Base-by-base conservation (phyloP, 2,797 vertebrate species). In the Setipinna tenuifilis region DNA sequence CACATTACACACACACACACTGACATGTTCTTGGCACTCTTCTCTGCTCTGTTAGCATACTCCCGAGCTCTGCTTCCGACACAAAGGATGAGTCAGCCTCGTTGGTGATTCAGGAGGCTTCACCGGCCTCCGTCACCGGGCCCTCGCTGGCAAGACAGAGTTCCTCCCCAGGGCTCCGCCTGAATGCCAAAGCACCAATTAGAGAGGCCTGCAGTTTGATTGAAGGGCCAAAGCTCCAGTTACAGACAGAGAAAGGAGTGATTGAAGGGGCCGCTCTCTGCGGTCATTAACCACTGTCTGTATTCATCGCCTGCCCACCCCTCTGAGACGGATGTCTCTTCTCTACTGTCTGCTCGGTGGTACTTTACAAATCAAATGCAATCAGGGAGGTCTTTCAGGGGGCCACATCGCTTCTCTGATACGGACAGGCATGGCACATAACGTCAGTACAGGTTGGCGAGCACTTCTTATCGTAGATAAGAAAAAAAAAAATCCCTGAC, bases 101-200 rank as follows among this genome's bases (percentile, higher is more conserved):
- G 58, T 6, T 78, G 54, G 59, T 88, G 85, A 90, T 68, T 89
- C 87, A 83, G 82, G 75, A 81, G 28, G 75, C 54, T 83, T 68
- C 50, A 41, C 80, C 31, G 71, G 80, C 61, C 28, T 84, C 85
- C 85, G 85, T 87, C 87, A 85, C 44, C 31, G 61, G 78, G 19
- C 75, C 62, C 31, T 80, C 83, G 58, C 83, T 86, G 59, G 80
- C 57, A 28, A 81, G 88, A 84, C 82, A 80, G 50, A 50, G 21
- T 65, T 65, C 44, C 68, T 62, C 54, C 41, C 35, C 6, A 46
- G 23, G 88, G 50, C 58, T 75, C 83, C 75, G 78, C 71, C n/a
- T 58, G 75, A 88, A 85, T 89, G 85, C 85, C 61, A 85, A 83
- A 87, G 75, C 82, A 75, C 41, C 68, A 31, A 61, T 87, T 88